Percentiles rank a stretch among this genome's conserved stretches.
Conservation (phyloP, 2,888 invertebrate genomes). For the Labia minor region DNA sequence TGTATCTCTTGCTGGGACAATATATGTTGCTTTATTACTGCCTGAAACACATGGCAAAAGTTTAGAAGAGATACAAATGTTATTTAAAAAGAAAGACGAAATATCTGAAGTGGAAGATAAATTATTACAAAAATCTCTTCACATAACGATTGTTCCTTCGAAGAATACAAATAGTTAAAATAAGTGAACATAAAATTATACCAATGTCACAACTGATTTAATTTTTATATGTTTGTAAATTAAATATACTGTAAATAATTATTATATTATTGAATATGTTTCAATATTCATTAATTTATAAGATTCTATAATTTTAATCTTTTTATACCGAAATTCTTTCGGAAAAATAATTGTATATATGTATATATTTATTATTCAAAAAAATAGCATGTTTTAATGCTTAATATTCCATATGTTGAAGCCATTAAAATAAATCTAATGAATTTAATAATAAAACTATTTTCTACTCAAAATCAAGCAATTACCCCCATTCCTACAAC, state of each 20-base stretch:
- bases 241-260: not conserved
- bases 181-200: not conserved
- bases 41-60: slow-evolving; percentile 46
- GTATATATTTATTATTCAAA: not conserved
- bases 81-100: not conserved
- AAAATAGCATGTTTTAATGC: not conserved
- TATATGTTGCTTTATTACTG: slow-evolving; percentile 39
- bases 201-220: not conserved
- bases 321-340: not conserved
- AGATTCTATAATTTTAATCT: too few species aligned
- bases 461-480: too few species aligned
- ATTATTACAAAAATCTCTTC: not conserved
- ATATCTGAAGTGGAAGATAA: not conserved
- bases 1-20: slow-evolving; percentile 39
- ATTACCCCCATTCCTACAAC: too few species aligned
- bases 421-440: too few species aligned
- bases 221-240: not conserved
- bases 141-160: not conserved
- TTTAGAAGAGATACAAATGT: slow-evolving; percentile 37
- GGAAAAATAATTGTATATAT: not conserved
- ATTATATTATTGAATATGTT: not conserved
- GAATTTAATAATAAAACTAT: too few species aligned
- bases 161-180: not conserved
- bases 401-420: too few species aligned
- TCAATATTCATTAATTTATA: not conserved